phyloP scores from a whole-genome alignment of 2,888 invertebrate genomes.

The Pegoplata infirma region DNA sequence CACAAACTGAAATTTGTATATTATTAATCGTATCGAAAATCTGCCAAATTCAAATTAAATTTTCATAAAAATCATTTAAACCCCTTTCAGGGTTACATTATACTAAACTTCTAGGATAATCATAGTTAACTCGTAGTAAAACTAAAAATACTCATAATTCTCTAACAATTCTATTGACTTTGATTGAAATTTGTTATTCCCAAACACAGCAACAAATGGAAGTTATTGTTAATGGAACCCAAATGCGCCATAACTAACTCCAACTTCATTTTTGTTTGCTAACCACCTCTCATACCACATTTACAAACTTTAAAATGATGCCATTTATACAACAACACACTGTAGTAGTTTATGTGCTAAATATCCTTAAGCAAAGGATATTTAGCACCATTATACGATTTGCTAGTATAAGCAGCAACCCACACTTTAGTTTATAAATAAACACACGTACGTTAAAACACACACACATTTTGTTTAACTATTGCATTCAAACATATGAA shows the following conservation, averaged over 20 bases:
- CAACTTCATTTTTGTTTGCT: background rate
- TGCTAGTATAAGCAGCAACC: background rate
- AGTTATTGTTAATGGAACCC: background rate
- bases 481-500: no score
- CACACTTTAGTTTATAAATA: background rate
- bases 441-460: background rate
- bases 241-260: background rate
- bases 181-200: background rate
- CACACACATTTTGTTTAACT: no score
- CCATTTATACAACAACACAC: conserved; percentile 17
- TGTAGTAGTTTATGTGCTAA: conserved; percentile 38
- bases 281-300: no score
- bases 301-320: background rate
- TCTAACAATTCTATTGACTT: background rate
- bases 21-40: no score
- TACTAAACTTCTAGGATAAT: no score
- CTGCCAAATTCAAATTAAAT: no score
- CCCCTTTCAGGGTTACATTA: no score
- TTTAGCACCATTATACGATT: conserved; percentile 42
- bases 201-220: background rate
- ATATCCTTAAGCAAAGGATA: conserved; percentile 40
- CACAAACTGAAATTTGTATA: no score
- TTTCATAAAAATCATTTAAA: no score
- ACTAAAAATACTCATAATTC: no score
- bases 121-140: no score